Evolutionary conservation across 1,140 invertebrate genomes (phyloP).

Genomic region (Heliconius himera): DNA sequence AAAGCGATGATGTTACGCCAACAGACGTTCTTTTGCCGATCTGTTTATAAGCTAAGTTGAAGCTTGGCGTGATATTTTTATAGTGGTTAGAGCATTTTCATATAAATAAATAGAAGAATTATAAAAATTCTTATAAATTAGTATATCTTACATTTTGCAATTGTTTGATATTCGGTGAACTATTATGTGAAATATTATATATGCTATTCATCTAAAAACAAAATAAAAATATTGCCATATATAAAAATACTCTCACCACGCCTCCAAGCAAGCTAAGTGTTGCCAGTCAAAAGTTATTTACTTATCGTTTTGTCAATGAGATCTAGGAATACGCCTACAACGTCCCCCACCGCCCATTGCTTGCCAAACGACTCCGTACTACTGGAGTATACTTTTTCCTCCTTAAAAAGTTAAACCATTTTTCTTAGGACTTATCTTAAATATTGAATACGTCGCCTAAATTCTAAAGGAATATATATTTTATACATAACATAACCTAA

Average conservation of each 20-base stretch:
- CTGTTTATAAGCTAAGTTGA: slow-evolving; percentile 35
- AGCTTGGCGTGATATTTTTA: slow-evolving; percentile 42
- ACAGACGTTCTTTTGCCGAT: slow-evolving; percentile 28
- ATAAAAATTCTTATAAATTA: no score
- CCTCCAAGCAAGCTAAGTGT: slow-evolving; percentile 53
- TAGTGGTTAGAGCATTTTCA: slow-evolving; percentile 54
- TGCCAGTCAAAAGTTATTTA: slow-evolving; percentile 79
- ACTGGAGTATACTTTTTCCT: slow-evolving; percentile 96
- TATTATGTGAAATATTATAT: no score
- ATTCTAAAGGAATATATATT: not conserved
- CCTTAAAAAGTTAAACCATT: slow-evolving; percentile 80
- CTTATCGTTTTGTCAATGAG: slow-evolving; percentile 98
- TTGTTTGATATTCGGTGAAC: no score
- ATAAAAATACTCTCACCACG: slow-evolving; percentile 60
- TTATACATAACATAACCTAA: not conserved
- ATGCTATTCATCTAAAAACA: not conserved
- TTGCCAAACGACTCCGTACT: slow-evolving; percentile 95
- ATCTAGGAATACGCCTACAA: slow-evolving; percentile 97
- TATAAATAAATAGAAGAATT: not conserved
- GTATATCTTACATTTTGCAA: no score
- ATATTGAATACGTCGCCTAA: not conserved
- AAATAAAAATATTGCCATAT: not conserved
- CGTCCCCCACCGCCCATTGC: slow-evolving; percentile 96
- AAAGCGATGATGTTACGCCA: slow-evolving; percentile 35
- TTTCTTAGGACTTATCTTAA: not conserved